A percentile compares a stretch with the other conserved stretches of the same genome.
Evolutionary conservation across 2,113 vertebrate species (phyloP).

Genomic region (Silurus asotus): DNA sequence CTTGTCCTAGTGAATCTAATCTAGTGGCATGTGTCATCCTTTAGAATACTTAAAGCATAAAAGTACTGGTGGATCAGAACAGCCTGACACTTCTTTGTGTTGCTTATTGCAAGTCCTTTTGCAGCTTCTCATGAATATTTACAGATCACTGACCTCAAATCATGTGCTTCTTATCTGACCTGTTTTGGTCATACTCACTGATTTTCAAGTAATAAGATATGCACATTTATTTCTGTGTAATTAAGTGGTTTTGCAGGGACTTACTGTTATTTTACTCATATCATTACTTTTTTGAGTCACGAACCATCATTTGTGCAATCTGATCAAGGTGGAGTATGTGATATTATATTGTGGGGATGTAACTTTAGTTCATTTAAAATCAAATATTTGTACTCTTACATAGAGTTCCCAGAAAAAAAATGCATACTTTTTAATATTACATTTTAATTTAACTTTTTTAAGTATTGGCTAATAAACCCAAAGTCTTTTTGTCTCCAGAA

Average conservation of each 20-base stretch:
- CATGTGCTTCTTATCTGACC: background rate
- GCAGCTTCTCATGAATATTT: slow-evolving; percentile 12
- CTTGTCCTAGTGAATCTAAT: background rate
- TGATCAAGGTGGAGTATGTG: background rate
- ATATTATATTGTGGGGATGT: background rate
- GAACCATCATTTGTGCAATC: background rate
- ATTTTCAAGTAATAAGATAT: background rate
- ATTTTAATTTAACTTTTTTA: background rate
- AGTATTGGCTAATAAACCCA: background rate
- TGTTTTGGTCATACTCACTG: background rate
- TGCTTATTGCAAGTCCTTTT: background rate
- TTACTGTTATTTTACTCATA: background rate
- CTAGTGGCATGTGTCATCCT: background rate
- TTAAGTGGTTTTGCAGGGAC: background rate
- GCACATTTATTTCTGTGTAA: background rate
- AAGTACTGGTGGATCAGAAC: background rate
- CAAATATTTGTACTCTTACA: too few species aligned
- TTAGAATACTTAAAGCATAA: background rate
- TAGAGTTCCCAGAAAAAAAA: too few species aligned
- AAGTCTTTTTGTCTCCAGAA: background rate
- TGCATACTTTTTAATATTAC: too few species aligned
- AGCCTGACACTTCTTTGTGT: background rate
- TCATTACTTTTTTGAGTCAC: background rate
- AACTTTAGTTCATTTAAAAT: too few species aligned
- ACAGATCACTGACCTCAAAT: slow-evolving; percentile 2